phyloP scores from a whole-genome alignment of 2,888 invertebrate genomes.

The Lithophane socia region DNA sequence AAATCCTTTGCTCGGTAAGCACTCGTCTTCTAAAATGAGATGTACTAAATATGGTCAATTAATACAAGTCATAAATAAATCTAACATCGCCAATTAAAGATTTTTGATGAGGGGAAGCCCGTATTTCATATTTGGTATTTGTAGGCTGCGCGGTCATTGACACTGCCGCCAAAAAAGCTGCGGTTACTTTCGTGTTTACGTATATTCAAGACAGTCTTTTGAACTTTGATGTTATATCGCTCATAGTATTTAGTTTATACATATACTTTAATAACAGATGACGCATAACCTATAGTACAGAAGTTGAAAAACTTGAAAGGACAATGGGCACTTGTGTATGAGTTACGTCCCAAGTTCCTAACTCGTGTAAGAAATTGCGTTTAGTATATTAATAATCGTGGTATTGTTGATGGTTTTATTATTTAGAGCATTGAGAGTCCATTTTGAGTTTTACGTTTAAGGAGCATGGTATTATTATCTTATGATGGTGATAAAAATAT shows the following conservation, averaged over 20 bases:
- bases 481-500: not conserved
- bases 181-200: not conserved
- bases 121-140: slow-evolving; percentile 13
- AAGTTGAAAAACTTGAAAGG: slow-evolving; percentile 2
- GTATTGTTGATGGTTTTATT: not conserved
- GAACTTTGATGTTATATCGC: not conserved
- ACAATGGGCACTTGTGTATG: slow-evolving; percentile 16
- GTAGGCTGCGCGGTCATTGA: slow-evolving; percentile 15
- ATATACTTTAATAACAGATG: not conserved
- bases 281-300: not conserved
- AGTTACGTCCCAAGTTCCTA: slow-evolving; percentile 8
- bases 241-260: too few species aligned
- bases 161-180: not conserved
- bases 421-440: not conserved
- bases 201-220: not conserved
- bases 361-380: not conserved
- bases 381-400: not conserved
- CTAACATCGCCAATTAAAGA: not conserved
- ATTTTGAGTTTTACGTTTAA: not conserved
- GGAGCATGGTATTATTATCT: not conserved
- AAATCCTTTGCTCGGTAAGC: not conserved
- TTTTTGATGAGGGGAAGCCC: slow-evolving; percentile 11
- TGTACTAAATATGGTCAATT: not conserved
- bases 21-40: not conserved
- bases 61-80: not conserved